These are phyloP conservation scores for Diorhabda sublineata DNA, from an alignment of 1,140 invertebrate species.

Conservation along the genomic window DNA sequence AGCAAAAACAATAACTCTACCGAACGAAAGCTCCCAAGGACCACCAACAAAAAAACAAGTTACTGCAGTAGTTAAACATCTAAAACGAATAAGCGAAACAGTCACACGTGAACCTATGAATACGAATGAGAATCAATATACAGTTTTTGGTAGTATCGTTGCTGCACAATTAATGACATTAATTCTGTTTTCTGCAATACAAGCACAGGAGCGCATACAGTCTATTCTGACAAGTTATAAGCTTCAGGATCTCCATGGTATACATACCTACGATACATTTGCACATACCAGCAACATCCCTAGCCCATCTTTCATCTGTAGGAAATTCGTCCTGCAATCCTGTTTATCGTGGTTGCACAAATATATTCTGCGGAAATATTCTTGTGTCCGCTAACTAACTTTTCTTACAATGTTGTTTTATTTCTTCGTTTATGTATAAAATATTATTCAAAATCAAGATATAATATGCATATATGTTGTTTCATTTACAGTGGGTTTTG, in stretches of 20 bases:
- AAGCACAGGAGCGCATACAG: slow-evolving; percentile 13
- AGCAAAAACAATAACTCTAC: not conserved
- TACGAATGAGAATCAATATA: slow-evolving; percentile 12
- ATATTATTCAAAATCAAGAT: too few species aligned
- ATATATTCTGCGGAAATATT: too few species aligned
- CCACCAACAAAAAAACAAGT: slow-evolving; percentile 13
- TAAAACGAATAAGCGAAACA: slow-evolving; percentile 17
- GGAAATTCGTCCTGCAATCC: too few species aligned
- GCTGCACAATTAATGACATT: slow-evolving; percentile 20
- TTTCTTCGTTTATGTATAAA: too few species aligned
- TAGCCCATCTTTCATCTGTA: not conserved
- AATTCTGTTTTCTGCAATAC: slow-evolving; percentile 15
- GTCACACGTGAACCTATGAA: slow-evolving; percentile 1
- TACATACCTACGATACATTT: too few species aligned
- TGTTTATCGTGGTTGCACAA: too few species aligned
- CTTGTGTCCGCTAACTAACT: too few species aligned
- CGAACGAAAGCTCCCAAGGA: slow-evolving; percentile 8
- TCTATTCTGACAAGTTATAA: slow-evolving; percentile 15
- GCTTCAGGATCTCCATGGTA: slow-evolving; percentile 14
- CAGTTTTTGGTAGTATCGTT: slow-evolving; percentile 16
- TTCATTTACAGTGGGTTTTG: too few species aligned
- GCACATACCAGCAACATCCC: not conserved
- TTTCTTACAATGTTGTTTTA: too few species aligned
- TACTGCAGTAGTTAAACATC: slow-evolving; percentile 8
- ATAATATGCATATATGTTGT: too few species aligned